Evolutionary conservation across 2,888 invertebrate genomes (phyloP).

Genomic region (Leptopilina myrica): DNA sequence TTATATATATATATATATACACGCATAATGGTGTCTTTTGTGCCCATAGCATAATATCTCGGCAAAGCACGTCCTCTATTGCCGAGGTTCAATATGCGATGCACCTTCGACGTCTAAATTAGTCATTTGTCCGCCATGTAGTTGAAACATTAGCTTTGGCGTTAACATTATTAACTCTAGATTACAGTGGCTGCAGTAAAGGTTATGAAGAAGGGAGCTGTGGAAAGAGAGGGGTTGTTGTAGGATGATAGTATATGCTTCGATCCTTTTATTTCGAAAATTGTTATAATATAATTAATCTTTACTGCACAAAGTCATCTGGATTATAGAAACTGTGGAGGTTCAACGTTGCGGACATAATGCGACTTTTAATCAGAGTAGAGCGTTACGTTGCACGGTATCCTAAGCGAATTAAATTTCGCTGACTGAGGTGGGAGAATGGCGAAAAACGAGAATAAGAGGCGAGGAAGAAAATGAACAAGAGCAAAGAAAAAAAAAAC

Average conservation of each 20-base stretch:
- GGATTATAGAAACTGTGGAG: constrained; percentile 14
- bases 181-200: background rate
- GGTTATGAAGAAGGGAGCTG: too few species aligned
- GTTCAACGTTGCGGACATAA: constrained; percentile 32
- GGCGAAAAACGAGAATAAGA: constrained; percentile 30
- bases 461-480: constrained; percentile 25
- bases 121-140: constrained; percentile 8
- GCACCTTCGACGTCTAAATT: constrained; percentile 20
- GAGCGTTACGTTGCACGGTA: constrained; percentile 20
- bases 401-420: constrained; percentile 56
- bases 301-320: constrained; percentile 13
- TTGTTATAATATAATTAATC: constrained; percentile 25
- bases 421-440: constrained; percentile 42
- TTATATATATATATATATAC: background rate
- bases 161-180: constrained; percentile 16
- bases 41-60: background rate
- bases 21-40: background rate
- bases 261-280: constrained; percentile 1
- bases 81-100: constrained; percentile 14
- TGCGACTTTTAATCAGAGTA: constrained; percentile 39
- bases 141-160: background rate
- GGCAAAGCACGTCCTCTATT: background rate
- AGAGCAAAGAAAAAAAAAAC: constrained; percentile 6
- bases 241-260: background rate
- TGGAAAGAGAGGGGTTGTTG: background rate